Conservation (phyloP, 2,797 vertebrate species). For the Okamejei kenojei region DNA sequence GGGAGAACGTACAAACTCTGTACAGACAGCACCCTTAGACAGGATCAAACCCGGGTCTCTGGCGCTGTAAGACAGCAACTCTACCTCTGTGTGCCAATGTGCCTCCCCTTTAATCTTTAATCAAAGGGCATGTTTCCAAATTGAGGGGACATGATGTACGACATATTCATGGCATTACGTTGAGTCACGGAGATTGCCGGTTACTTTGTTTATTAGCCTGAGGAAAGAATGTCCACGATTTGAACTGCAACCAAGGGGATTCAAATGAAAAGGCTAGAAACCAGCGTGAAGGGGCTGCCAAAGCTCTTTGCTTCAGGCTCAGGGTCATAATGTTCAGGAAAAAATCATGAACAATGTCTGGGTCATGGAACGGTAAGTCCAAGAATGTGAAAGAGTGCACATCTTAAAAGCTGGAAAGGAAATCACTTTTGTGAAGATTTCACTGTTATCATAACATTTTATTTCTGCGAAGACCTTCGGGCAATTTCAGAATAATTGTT, state of each 20-base stretch:
- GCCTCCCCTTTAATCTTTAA: too few species aligned
- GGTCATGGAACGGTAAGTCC: background rate
- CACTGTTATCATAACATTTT: background rate
- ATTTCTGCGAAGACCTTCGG: background rate
- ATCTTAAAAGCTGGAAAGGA: constrained; percentile 26
- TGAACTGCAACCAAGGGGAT: background rate
- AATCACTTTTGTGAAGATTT: background rate
- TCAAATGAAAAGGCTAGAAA: too few species aligned
- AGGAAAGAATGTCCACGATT: background rate
- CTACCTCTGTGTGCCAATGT: too few species aligned
- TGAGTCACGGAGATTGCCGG: background rate
- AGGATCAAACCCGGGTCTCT: too few species aligned
- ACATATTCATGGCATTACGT: background rate
- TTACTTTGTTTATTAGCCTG: background rate
- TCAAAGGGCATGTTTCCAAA: too few species aligned
- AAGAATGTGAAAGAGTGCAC: background rate
- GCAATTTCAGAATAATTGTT: background rate
- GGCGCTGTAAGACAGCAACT: too few species aligned
- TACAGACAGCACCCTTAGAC: too few species aligned
- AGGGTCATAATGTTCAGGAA: background rate
- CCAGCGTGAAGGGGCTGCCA: background rate
- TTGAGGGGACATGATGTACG: background rate
- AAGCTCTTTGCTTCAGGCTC: background rate
- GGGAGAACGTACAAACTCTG: too few species aligned
- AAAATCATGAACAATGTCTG: background rate